Evolutionary conservation across 2,113 vertebrate species (phyloP).

Genomic region (Eretmochelys imbricata): DNA sequence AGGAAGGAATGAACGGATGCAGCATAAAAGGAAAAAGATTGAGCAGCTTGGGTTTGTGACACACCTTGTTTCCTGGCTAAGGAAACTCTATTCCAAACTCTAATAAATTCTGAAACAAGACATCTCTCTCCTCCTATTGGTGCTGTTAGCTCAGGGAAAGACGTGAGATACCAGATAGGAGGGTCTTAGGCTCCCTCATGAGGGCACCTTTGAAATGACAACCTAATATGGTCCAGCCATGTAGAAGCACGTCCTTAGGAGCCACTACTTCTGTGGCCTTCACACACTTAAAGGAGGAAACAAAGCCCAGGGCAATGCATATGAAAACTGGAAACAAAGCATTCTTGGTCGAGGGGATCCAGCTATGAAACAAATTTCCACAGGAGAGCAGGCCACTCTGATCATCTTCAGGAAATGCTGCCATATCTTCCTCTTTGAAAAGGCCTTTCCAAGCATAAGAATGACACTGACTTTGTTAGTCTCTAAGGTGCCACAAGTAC

Average conservation of each 20-base stretch:
- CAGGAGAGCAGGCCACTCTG: background rate
- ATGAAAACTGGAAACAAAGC: background rate
- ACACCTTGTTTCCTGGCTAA: background rate
- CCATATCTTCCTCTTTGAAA: background rate
- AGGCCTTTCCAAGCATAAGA: background rate
- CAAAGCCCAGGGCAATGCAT: accelerated
- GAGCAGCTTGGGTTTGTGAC: background rate
- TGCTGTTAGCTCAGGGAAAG: accelerated
- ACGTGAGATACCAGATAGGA: accelerated
- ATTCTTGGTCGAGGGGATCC: accelerated
- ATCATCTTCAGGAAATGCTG: accelerated
- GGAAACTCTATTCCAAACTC: accelerated
- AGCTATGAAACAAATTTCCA: accelerated
- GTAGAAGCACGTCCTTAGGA: background rate
- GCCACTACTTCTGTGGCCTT: accelerated
- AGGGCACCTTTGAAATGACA: slow-evolving; percentile 1
- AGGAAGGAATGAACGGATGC: background rate
- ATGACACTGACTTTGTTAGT: accelerated
- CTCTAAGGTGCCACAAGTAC: too few species aligned
- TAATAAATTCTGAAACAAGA: accelerated
- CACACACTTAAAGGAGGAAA: accelerated
- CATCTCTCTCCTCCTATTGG: background rate
- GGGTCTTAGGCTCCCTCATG: slow-evolving; percentile 52
- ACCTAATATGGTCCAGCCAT: background rate
- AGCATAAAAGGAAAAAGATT: background rate